A percentile compares a stretch with the other conserved stretches of the same genome.
Evolutionary conservation across 2,113 vertebrate species (phyloP).

Genomic region (Pelmatolapia mariae): DNA sequence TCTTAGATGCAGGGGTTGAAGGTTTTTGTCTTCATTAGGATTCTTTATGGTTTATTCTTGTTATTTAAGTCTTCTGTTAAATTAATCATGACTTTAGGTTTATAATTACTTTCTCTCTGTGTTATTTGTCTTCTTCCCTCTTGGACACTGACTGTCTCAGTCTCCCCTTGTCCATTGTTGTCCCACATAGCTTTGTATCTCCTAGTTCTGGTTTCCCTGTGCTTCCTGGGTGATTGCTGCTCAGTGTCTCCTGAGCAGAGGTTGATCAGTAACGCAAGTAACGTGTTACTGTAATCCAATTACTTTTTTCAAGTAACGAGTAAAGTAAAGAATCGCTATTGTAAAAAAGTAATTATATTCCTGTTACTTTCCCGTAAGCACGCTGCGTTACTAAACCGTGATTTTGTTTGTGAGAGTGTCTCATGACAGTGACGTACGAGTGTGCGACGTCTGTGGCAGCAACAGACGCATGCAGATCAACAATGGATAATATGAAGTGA

Average conservation of each 20-base stretch:
- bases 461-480: background rate
- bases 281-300: background rate
- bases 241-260: background rate
- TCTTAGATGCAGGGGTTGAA: background rate
- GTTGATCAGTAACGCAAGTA: background rate
- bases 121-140: background rate
- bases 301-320: background rate
- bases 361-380: background rate
- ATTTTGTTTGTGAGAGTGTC: background rate
- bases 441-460: fast-evolving
- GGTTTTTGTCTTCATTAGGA: background rate
- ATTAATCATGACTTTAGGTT: background rate
- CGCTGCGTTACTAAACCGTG: background rate
- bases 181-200: background rate
- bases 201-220: background rate
- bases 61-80: background rate
- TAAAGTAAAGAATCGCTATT: background rate
- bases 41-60: background rate
- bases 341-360: background rate
- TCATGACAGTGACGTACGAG: background rate
- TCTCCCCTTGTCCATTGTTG: background rate
- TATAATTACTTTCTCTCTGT: background rate
- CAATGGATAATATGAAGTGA: fast-evolving
- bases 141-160: background rate
- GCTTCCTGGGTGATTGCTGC: background rate